A percentile compares a stretch with the other conserved stretches of the same genome.
Evolutionary conservation across 2,797 vertebrate genomes (phyloP).

Genomic region (Pangasius krempfi): DNA sequence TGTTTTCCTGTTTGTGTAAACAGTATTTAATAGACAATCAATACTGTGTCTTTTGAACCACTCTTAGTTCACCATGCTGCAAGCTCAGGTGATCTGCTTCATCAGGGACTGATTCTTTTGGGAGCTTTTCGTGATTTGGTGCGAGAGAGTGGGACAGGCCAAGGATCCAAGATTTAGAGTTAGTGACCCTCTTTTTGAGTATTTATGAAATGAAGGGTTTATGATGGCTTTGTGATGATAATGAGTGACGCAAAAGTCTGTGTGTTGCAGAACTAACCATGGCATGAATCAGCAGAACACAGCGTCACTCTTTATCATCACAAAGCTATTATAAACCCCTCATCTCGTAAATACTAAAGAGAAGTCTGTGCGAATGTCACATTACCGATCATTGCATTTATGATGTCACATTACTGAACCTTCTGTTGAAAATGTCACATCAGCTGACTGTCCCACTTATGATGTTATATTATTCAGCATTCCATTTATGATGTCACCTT

Average conservation of each 20-base stretch:
- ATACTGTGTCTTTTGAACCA: background rate
- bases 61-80: background rate
- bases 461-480: background rate
- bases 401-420: background rate
- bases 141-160: background rate
- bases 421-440: slow-evolving; percentile 7
- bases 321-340: slow-evolving; percentile 14
- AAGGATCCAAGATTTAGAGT: background rate
- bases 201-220: background rate
- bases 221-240: background rate
- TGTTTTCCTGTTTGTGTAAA: background rate
- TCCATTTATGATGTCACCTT: background rate
- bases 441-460: background rate
- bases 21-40: background rate
- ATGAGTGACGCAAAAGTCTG: background rate
- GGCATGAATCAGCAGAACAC: background rate
- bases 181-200: background rate
- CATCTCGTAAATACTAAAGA: slow-evolving; percentile 9
- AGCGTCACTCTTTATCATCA: background rate
- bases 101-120: background rate
- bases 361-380: slow-evolving; percentile 1
- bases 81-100: background rate
- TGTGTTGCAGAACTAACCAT: background rate
- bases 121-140: background rate
- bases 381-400: background rate